A percentile compares a stretch with the other conserved stretches of the same genome.
Conservation (phyloP, 2,113 vertebrate genomes). For the Prinia subflava region DNA sequence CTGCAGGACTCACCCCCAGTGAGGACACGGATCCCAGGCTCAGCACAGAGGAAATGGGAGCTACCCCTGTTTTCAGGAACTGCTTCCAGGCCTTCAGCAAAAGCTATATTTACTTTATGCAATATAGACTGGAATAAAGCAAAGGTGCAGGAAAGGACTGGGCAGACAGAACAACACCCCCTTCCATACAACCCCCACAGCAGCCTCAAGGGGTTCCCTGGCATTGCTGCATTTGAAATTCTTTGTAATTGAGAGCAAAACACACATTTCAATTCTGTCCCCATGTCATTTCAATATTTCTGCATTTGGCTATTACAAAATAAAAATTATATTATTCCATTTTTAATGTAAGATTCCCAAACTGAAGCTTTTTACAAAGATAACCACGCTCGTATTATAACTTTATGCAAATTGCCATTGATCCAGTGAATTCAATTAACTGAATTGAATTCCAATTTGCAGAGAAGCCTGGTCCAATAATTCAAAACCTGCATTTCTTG, state of each 20-base stretch:
- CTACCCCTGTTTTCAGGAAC: background rate
- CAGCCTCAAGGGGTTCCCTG: accelerated
- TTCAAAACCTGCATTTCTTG: constrained; percentile 15
- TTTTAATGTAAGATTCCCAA: background rate
- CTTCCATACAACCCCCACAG: accelerated
- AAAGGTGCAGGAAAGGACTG: background rate
- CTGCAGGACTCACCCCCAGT: accelerated
- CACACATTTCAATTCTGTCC: background rate
- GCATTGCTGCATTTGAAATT: accelerated
- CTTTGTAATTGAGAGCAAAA: background rate
- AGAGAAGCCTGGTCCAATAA: constrained; percentile 3
- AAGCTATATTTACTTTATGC: background rate
- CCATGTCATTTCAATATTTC: background rate
- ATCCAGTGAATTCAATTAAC: constrained; percentile 51
- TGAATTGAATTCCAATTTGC: constrained; percentile 38
- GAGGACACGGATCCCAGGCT: background rate
- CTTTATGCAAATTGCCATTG: constrained; percentile 43
- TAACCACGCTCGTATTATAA: background rate
- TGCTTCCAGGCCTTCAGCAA: background rate
- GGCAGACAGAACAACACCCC: background rate
- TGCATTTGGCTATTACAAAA: background rate
- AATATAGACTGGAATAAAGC: background rate
- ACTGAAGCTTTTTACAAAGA: background rate
- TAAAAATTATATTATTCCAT: background rate
- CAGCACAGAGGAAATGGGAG: background rate